Conservation (phyloP, 2,888 invertebrate genomes). For the Lagria hirta region DNA sequence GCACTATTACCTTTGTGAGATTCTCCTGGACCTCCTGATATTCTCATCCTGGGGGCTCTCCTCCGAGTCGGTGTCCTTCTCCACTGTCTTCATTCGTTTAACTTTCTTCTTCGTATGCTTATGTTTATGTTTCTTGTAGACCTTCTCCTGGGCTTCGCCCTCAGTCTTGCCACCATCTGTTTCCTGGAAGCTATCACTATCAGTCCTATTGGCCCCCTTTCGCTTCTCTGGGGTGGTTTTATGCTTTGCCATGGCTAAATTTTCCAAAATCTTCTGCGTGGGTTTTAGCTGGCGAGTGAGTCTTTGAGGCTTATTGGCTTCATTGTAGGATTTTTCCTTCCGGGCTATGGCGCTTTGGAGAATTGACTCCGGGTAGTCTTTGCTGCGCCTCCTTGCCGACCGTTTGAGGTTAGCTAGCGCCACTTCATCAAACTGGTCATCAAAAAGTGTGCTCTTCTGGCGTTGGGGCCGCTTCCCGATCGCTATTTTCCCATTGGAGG, state of each 20-base stretch:
- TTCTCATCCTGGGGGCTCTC: background rate
- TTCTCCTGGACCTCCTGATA: constrained; percentile 40
- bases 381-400: constrained; percentile 64
- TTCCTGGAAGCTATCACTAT: constrained; percentile 26
- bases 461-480: constrained; percentile 51
- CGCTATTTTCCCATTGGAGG: constrained; percentile 48
- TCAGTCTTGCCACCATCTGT: no score
- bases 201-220: constrained; percentile 25
- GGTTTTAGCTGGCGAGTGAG: constrained; percentile 65
- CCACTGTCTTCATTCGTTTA: constrained; percentile 34
- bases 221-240: constrained; percentile 26
- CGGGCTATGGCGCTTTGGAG: constrained; percentile 71
- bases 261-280: constrained; percentile 67
- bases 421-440: constrained; percentile 40
- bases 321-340: constrained; percentile 70
- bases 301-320: constrained; percentile 54
- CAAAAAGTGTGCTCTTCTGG: constrained; percentile 34
- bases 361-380: constrained; percentile 64
- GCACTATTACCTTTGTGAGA: constrained; percentile 37
- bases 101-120: constrained; percentile 34
- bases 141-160: constrained; percentile 26
- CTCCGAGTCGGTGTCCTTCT: constrained; percentile 28
- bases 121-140: constrained; percentile 28
- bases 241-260: constrained; percentile 57
- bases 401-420: constrained; percentile 63